Percentiles rank a stretch among this genome's conserved stretches.
Evolutionary conservation across 1,140 invertebrate species (phyloP).

Genomic region (Thaumatotibia leucotreta): DNA sequence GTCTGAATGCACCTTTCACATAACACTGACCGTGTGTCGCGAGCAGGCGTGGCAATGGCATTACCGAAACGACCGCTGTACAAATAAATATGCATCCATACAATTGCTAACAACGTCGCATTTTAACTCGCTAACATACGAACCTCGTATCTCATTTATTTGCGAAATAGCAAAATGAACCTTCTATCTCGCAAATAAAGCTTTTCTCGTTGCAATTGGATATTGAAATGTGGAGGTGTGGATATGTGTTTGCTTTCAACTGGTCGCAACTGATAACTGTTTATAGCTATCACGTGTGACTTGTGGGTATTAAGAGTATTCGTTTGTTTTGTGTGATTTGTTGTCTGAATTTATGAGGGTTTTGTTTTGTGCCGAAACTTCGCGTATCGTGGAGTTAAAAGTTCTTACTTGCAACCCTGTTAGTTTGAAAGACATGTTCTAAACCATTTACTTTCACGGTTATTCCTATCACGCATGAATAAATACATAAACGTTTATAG

Average conservation of each 20-base stretch:
- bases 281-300: slow-evolving; percentile 4
- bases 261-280: slow-evolving; percentile 2
- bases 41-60: slow-evolving; percentile 1
- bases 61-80: slow-evolving; percentile 20
- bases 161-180: neutral
- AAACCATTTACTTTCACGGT: too few species aligned
- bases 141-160: neutral
- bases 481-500: too few species aligned
- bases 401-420: too few species aligned
- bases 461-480: too few species aligned
- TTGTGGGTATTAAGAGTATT: neutral
- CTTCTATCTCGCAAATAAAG: neutral
- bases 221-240: neutral
- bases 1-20: neutral
- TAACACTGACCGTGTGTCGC: neutral
- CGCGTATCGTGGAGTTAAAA: too few species aligned
- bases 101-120: slow-evolving; percentile 1
- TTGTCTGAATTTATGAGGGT: neutral
- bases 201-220: neutral
- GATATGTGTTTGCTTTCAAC: neutral
- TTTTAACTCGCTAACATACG: neutral
- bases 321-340: neutral
- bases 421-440: too few species aligned
- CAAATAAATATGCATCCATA: slow-evolving; percentile 18
- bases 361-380: neutral